A percentile compares a stretch with the other conserved stretches of the same genome.
Conservation (phyloP, 2,113 vertebrate species). For the Phocoena phocoena region DNA sequence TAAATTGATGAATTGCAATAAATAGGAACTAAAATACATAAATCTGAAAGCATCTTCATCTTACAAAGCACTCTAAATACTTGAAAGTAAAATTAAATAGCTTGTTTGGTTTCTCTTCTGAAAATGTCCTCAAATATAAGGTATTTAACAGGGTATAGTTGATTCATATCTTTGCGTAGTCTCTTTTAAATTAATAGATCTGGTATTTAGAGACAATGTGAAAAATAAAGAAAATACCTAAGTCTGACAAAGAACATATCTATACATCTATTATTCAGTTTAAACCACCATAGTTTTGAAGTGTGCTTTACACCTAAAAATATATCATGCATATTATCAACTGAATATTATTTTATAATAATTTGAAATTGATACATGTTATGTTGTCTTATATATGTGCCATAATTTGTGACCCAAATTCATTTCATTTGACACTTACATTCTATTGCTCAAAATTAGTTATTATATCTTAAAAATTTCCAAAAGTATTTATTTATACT, state of each 20-base stretch:
- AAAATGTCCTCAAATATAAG: background rate
- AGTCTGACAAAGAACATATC: background rate
- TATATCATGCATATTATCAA: background rate
- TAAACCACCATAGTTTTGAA: background rate
- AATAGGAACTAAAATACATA: conserved; percentile 60
- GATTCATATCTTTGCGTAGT: background rate
- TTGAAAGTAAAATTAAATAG: conserved; percentile 45
- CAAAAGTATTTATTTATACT: background rate
- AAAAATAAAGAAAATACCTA: background rate
- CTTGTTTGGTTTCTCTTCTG: background rate
- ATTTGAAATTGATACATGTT: background rate
- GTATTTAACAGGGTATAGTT: background rate
- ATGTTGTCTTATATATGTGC: background rate
- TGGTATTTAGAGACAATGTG: background rate
- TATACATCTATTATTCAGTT: background rate
- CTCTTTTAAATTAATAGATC: background rate
- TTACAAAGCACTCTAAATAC: conserved; percentile 30
- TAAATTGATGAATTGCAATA: conserved; percentile 29
- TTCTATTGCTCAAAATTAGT: background rate
- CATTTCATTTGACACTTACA: background rate
- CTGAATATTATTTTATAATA: background rate
- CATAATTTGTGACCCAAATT: background rate
- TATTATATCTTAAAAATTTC: background rate
- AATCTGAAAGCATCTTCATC: conserved; percentile 40
- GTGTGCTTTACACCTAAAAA: background rate